Conservation (phyloP, 2,888 invertebrate species). For the Cerastoderma edule region DNA sequence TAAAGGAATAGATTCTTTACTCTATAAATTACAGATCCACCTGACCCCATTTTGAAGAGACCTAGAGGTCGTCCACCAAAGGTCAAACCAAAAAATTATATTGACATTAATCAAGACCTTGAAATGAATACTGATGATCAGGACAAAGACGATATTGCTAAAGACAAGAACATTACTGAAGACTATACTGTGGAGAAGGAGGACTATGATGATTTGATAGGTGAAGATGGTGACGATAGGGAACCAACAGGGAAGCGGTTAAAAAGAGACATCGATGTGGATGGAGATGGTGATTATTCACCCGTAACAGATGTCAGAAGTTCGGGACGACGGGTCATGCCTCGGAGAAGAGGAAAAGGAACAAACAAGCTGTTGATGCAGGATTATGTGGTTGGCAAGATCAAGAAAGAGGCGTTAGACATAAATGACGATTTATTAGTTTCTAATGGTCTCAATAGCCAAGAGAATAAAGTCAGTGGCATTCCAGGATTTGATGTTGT, state of each 20-base stretch:
- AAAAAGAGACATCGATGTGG: conserved; percentile 21
- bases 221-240: conserved; percentile 36
- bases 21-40: conserved; percentile 1
- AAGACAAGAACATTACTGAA: not conserved
- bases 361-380: conserved; percentile 59
- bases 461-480: not conserved
- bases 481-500: not conserved
- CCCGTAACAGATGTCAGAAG: conserved; percentile 37
- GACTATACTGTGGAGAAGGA: conserved; percentile 17
- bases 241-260: conserved; percentile 30
- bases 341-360: conserved; percentile 66
- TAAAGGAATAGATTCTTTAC: too few relatives aligned
- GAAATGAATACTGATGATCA: too few relatives aligned
- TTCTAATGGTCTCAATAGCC: not conserved
- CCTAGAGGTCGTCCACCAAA: conserved; percentile 21
- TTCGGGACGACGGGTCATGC: conserved; percentile 57
- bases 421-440: not conserved
- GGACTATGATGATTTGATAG: conserved; percentile 29
- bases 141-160: too few relatives aligned
- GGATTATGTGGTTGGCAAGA: conserved; percentile 54
- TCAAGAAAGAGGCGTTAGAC: conserved; percentile 5
- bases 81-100: not conserved
- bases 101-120: not conserved
- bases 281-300: conserved; percentile 55
- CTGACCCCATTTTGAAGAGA: not conserved